Evolutionary conservation across 2,797 vertebrate genomes (phyloP).

Genomic region (Podarcis siculus): DNA sequence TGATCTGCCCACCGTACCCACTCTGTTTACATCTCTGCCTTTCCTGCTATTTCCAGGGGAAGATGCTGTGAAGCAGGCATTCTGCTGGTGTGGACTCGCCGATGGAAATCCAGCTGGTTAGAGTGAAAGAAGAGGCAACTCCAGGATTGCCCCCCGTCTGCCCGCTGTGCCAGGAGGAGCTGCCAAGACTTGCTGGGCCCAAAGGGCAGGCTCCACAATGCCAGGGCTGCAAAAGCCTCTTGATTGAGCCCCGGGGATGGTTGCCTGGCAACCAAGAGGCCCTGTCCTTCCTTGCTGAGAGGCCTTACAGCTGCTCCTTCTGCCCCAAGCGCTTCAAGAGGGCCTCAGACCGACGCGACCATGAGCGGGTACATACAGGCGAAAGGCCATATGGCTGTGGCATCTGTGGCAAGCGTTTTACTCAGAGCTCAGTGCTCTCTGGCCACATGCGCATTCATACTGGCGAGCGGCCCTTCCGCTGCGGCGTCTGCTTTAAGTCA

Average conservation of each 20-base stretch:
- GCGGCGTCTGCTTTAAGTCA: slow-evolving; percentile 43
- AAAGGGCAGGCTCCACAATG: neutral
- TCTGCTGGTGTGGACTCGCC: neutral
- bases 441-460: slow-evolving; percentile 42
- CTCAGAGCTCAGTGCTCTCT: slow-evolving; percentile 2
- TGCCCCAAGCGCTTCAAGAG: slow-evolving; percentile 76
- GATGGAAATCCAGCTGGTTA: slow-evolving; percentile 29
- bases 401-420: neutral
- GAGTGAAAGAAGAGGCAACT: slow-evolving; percentile 32
- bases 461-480: slow-evolving; percentile 39
- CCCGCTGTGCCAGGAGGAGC: neutral
- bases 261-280: neutral
- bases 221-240: neutral
- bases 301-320: slow-evolving; percentile 70
- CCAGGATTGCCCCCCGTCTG: neutral
- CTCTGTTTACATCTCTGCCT: neutral
- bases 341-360: slow-evolving; percentile 64
- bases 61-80: neutral
- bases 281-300: slow-evolving; percentile 25
- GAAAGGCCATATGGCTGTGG: slow-evolving; percentile 32
- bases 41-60: neutral
- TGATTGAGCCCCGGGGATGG: slow-evolving; percentile 7
- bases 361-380: slow-evolving; percentile 59
- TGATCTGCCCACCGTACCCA: neutral
- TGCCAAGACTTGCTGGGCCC: neutral